A percentile compares a stretch with the other conserved stretches of the same genome.
These are phyloP conservation scores for Macrosoma leucophasiata DNA, from an alignment of 2,888 invertebrate species.

Conservation along the genomic window DNA sequence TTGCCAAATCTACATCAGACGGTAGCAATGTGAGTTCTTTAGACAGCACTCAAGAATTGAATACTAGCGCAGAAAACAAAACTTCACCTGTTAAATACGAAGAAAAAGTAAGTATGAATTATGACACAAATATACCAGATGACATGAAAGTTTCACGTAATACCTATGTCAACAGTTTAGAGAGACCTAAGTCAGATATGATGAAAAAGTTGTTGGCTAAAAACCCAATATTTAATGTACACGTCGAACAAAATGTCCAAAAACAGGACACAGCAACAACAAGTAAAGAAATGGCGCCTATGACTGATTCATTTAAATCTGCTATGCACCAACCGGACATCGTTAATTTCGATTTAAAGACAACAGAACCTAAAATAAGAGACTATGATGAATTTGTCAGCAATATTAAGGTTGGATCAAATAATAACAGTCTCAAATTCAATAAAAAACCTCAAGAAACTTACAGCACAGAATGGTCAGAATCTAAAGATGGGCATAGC, in stretches of 20 bases:
- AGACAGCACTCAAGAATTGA: constrained; percentile 50
- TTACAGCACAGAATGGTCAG: constrained; percentile 50
- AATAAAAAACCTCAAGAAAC: constrained; percentile 48
- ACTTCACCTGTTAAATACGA: constrained; percentile 50
- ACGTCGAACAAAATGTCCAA: constrained; percentile 52
- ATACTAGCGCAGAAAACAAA: constrained; percentile 39
- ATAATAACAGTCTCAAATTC: constrained; percentile 58
- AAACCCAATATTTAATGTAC: constrained; percentile 67
- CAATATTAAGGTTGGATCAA: constrained; percentile 66
- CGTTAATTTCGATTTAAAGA: constrained; percentile 66
- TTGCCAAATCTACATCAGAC: constrained; percentile 67
- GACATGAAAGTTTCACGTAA: constrained; percentile 79
- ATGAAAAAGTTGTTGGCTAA: constrained; percentile 75
- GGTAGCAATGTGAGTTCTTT: constrained; percentile 62
- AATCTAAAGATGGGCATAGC: constrained; percentile 42
- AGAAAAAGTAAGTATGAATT: constrained; percentile 60
- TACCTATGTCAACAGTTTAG: constrained; percentile 76
- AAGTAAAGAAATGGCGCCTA: constrained; percentile 43
- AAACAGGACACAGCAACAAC: constrained; percentile 48
- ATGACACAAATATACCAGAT: constrained; percentile 78
- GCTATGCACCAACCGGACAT: constrained; percentile 68
- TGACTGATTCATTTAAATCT: constrained; percentile 62
- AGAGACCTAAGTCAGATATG: constrained; percentile 78
- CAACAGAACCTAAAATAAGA: constrained; percentile 42
- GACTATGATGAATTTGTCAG: constrained; percentile 68